These are phyloP conservation scores for Muscicapa comitata DNA, from an alignment of 2,797 vertebrate species.

Conservation along the genomic window DNA sequence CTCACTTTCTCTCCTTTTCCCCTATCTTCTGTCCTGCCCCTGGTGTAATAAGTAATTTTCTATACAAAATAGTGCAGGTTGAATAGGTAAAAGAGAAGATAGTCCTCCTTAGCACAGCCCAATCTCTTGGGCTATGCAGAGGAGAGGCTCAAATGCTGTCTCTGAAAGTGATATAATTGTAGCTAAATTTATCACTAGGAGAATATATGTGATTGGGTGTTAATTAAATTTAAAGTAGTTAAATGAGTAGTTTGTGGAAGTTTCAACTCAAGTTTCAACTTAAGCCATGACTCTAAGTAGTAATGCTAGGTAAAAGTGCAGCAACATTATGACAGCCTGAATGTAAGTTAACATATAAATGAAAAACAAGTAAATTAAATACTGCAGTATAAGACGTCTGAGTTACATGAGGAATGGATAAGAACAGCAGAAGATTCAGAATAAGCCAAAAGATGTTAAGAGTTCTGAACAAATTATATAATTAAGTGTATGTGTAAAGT, in stretches of 20 bases:
- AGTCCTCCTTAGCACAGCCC: neutral
- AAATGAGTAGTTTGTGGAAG: neutral
- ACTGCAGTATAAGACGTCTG: neutral
- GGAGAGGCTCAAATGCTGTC: neutral
- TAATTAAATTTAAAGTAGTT: neutral
- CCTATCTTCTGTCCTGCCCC: neutral
- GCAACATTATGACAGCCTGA: neutral
- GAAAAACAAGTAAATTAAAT: neutral
- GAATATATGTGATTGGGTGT: neutral
- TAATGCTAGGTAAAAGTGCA: neutral
- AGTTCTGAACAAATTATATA: neutral
- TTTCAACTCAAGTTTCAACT: neutral
- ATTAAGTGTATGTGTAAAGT: neutral
- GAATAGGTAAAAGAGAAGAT: neutral
- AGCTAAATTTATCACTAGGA: neutral
- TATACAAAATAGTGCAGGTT: neutral
- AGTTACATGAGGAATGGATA: neutral
- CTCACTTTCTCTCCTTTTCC: neutral
- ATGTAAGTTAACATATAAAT: neutral
- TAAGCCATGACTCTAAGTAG: neutral
- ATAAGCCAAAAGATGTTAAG: neutral
- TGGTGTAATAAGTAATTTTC: neutral
- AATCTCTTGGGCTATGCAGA: neutral
- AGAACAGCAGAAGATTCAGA: neutral
- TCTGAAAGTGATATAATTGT: neutral